These are phyloP conservation scores for Melanogrammus aeglefinus DNA, from an alignment of 2,797 vertebrate species.

Conservation along the genomic window DNA sequence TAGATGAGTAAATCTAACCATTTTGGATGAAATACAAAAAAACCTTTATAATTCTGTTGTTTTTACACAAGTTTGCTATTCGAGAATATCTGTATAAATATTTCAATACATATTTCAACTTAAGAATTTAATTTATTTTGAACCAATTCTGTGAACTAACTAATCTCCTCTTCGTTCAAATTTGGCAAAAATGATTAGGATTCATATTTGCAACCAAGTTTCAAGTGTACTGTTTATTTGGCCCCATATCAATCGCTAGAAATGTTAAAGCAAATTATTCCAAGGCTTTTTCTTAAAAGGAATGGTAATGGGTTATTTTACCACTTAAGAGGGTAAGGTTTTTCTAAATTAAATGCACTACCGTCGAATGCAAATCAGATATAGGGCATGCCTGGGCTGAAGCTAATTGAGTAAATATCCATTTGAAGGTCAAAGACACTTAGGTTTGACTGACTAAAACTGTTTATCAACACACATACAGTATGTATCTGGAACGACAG, in stretches of 20 bases:
- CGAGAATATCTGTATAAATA: neutral
- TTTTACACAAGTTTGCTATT: neutral
- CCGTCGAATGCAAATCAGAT: neutral
- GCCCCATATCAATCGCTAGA: neutral
- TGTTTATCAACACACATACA: neutral
- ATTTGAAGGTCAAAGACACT: neutral
- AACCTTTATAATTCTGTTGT: neutral
- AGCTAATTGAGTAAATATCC: neutral
- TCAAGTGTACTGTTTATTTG: neutral
- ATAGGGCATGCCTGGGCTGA: neutral
- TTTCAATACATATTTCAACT: neutral
- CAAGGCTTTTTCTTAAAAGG: neutral
- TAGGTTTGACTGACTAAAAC: neutral
- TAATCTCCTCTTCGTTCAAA: neutral
- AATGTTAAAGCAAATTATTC: neutral
- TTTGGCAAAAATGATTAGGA: neutral
- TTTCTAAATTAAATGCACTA: neutral
- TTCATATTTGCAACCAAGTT: neutral
- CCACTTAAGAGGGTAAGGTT: neutral
- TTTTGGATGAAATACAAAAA: neutral
- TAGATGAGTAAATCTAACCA: neutral
- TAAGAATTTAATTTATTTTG: neutral
- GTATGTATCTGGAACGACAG: neutral
- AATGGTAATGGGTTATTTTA: slow-evolving; percentile 3
- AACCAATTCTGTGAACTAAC: neutral